Percentiles rank a stretch among this genome's conserved stretches.
These are phyloP conservation scores for Zalophus californianus DNA, from an alignment of 2,797 vertebrate species.

Conservation along the genomic window DNA sequence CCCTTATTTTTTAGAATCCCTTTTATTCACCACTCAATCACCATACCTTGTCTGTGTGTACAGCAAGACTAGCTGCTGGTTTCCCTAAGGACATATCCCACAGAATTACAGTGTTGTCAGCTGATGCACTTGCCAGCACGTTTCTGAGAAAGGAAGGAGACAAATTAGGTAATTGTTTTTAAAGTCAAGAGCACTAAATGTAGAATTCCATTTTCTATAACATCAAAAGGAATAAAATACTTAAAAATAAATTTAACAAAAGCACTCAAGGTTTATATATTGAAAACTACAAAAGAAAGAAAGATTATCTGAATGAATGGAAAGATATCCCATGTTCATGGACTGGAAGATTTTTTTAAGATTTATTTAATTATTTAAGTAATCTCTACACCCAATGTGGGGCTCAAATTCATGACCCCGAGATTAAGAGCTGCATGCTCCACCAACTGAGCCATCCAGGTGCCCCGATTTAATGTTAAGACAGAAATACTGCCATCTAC, in stretches of 20 bases:
- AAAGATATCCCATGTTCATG: neutral
- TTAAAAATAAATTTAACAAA: neutral
- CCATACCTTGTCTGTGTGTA: slow-evolving; percentile 95
- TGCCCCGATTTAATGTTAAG: neutral
- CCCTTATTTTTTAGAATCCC: neutral
- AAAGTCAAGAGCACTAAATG: neutral
- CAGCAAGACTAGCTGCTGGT: slow-evolving; percentile 91
- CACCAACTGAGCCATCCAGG: neutral
- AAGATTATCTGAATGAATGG: neutral
- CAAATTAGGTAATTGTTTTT: neutral
- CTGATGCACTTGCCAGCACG: slow-evolving; percentile 96
- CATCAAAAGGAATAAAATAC: neutral
- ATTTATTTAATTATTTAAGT: neutral
- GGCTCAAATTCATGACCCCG: neutral
- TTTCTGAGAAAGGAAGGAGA: slow-evolving; percentile 88
- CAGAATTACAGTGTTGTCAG: slow-evolving; percentile 94
- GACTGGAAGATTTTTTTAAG: neutral
- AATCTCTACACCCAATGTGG: neutral
- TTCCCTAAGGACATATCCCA: slow-evolving; percentile 95
- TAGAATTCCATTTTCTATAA: neutral
- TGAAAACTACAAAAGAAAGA: neutral
- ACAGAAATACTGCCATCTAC: neutral
- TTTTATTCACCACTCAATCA: neutral
- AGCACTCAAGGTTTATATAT: neutral
- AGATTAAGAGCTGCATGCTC: neutral